A percentile compares a stretch with the other conserved stretches of the same genome.
These are phyloP conservation scores for Leptothorax acervorum DNA, from an alignment of 2,888 invertebrate species.

Conservation along the genomic window DNA sequence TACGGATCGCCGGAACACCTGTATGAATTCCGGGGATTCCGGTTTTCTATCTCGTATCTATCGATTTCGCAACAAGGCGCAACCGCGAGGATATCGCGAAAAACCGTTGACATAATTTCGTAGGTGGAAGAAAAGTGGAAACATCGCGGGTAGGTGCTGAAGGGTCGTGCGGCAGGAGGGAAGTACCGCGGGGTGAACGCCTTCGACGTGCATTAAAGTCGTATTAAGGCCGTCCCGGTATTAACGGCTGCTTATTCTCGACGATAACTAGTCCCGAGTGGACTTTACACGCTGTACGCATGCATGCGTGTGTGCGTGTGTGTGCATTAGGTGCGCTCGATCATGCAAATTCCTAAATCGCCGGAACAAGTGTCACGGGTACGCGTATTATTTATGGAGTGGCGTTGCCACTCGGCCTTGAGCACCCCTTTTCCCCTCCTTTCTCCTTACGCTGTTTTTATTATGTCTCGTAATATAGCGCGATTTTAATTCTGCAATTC, in stretches of 20 bases:
- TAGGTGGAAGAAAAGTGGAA: constrained; percentile 7
- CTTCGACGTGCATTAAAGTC: constrained; percentile 75
- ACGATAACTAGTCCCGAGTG: constrained; percentile 58
- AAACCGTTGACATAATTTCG: constrained; percentile 47
- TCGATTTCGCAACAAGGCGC: constrained; percentile 64
- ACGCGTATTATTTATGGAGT: constrained; percentile 15
- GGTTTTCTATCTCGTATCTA: constrained; percentile 64
- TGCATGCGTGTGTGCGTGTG: neutral
- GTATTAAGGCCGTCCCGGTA: constrained; percentile 75
- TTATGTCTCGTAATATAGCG: constrained; percentile 17
- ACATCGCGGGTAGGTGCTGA: neutral
- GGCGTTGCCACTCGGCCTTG: constrained; percentile 51
- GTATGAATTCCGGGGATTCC: constrained; percentile 65
- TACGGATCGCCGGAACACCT: constrained; percentile 62
- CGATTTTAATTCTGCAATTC: neutral
- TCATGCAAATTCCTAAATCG: constrained; percentile 77
- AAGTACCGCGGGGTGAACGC: constrained; percentile 64
- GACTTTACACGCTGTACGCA: constrained; percentile 31
- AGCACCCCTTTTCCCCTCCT: constrained; percentile 24
- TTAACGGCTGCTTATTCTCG: constrained; percentile 65
- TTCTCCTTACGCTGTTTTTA: constrained; percentile 14
- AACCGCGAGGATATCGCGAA: constrained; percentile 51
- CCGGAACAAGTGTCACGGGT: constrained; percentile 69
- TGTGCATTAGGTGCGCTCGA: constrained; percentile 69
- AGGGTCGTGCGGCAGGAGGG: neutral